Base-by-base conservation (phyloP, 2,797 vertebrate genomes). In the Rhynchotus rufescens region DNA sequence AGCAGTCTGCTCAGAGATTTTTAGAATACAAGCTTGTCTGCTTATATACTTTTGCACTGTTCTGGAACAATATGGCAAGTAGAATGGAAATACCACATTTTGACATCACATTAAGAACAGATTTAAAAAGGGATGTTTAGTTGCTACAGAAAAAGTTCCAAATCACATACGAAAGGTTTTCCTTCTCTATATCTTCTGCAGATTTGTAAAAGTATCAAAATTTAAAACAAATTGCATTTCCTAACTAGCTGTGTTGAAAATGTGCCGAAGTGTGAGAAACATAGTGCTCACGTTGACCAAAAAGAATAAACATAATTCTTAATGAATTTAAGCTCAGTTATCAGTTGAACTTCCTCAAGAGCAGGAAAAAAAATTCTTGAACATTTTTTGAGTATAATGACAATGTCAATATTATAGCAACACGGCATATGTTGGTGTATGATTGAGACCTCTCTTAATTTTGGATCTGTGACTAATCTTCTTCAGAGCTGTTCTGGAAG, bases 1-100 rank as follows among this genome's bases (percentile, higher is more conserved):
- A 87, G 25, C 77, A 90, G 81, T 75, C 75, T 92, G 80, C 71
- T 94, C 82, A n/a, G 78, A 89, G 62, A 38, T 80, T 88, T 95
- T 88, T 68, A 80, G 62, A 91, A n/a, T 25, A 86, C 71, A 61
- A 91, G 23, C 34, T 32, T 26, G 78, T 84, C 89, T 95, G 83
- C 84, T 88, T 88, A 76, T 77, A 88, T 32, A 89, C 25, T 91
- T 86, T 30, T 38, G 22, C 15, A 34, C 1, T 23, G 78, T 56
- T 74, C 32, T 91, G 93, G 76, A 94, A 91, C 87, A 93, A 80
- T 61, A 77, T 9, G 14, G 42, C 86, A 69, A 92, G 76, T 80
- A 8, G 26, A 72, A 77, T 71, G 34, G 52, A 93, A 92, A 88
- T 71, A 38, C 25, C 89, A 25, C 23, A 22, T 79, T 86, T 80